These are phyloP conservation scores for Callorhinus ursinus DNA, from an alignment of 2,113 vertebrate species.

Conservation along the genomic window DNA sequence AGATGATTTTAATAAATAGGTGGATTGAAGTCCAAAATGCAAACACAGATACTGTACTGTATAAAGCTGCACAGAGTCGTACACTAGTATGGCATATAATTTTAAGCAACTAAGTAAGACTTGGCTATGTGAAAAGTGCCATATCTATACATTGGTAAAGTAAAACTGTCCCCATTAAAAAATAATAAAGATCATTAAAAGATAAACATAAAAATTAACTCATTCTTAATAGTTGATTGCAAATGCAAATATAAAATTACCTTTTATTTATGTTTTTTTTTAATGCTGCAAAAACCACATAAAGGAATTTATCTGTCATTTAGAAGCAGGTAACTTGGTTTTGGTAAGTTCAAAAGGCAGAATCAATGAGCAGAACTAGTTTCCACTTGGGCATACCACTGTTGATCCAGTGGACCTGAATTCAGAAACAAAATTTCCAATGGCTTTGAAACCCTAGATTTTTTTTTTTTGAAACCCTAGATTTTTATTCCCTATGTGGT, in stretches of 20 bases:
- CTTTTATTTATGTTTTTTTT: neutral
- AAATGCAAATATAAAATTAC: neutral
- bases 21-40: neutral
- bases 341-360: neutral
- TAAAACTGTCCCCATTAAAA: neutral
- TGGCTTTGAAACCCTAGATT: neutral
- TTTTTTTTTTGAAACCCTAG: neutral
- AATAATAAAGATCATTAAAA: neutral
- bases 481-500: neutral
- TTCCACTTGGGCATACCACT: neutral
- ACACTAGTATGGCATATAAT: rapidly evolving
- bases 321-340: neutral
- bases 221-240: neutral
- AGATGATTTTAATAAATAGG: neutral
- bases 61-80: neutral
- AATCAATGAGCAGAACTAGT: neutral
- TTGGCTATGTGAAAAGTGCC: neutral
- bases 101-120: neutral
- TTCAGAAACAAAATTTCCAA: neutral
- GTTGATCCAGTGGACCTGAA: neutral
- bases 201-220: neutral
- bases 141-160: neutral
- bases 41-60: neutral
- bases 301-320: neutral
- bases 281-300: neutral